phyloP scores from a whole-genome alignment of 2,797 vertebrate genomes.

The Enteromius thamalakanensis region DNA sequence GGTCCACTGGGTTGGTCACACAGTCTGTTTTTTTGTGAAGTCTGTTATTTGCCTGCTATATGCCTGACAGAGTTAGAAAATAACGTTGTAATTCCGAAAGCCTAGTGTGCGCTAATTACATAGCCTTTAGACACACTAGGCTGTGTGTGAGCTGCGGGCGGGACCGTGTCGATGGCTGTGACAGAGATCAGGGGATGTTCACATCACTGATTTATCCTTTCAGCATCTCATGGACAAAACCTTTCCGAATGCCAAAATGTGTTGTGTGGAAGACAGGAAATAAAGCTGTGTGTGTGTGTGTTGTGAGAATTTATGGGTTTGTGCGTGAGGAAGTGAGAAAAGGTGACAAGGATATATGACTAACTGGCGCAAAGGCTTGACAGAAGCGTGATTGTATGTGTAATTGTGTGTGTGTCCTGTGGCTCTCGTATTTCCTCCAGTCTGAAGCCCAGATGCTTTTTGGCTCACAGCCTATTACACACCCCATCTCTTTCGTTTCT shows the following conservation, averaged over 20 bases:
- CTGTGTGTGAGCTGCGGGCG: slow-evolving; percentile 37
- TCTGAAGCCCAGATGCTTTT: slow-evolving; percentile 49
- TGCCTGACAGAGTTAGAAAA: slow-evolving; percentile 63
- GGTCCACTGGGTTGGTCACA: slow-evolving; percentile 20
- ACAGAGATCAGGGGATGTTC: slow-evolving; percentile 24
- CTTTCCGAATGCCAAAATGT: slow-evolving; percentile 1
- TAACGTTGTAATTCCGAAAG: slow-evolving; percentile 66
- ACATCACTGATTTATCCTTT: slow-evolving; percentile 6
- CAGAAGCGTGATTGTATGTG: slow-evolving; percentile 13
- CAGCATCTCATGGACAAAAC: neutral
- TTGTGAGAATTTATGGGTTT: slow-evolving; percentile 41
- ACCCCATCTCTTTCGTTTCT: slow-evolving; percentile 51
- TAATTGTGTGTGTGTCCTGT: slow-evolving; percentile 24
- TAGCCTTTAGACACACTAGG: slow-evolving; percentile 36
- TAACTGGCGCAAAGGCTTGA: slow-evolving; percentile 1
- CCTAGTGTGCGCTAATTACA: slow-evolving; percentile 61
- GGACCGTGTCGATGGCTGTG: slow-evolving; percentile 12
- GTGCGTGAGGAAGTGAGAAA: slow-evolving; percentile 35
- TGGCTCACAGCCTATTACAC: slow-evolving; percentile 56
- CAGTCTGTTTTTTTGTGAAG: slow-evolving; percentile 43
- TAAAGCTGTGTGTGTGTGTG: slow-evolving; percentile 24
- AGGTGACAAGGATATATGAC: slow-evolving; percentile 38
- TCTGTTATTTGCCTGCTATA: slow-evolving; percentile 53
- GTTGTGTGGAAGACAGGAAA: slow-evolving; percentile 10
- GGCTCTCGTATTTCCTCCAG: slow-evolving; percentile 44